Conservation (phyloP, 2,888 invertebrate species). For the Aleiodes testaceus region DNA sequence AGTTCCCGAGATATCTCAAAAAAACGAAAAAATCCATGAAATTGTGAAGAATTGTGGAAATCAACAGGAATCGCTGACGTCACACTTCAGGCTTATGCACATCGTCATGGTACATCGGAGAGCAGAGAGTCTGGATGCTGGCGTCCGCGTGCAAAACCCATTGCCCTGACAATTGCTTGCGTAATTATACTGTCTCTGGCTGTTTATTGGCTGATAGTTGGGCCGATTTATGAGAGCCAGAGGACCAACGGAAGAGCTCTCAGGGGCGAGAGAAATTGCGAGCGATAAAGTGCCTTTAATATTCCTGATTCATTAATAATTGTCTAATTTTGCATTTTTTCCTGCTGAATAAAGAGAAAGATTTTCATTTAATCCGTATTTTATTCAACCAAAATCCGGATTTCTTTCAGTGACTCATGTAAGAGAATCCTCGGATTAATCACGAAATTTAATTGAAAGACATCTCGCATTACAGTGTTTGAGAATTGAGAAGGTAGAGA, state of each 20-base stretch:
- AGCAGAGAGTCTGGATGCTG: constrained; percentile 48
- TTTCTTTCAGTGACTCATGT: too few species aligned
- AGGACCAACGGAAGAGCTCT: background rate
- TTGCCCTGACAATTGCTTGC: constrained; percentile 54
- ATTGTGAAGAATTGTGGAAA: background rate
- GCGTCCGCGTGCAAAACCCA: constrained; percentile 53
- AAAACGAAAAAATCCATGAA: background rate
- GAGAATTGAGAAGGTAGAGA: constrained; percentile 54
- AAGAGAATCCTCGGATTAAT: background rate
- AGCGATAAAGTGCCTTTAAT: constrained; percentile 29
- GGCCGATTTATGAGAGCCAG: constrained; percentile 53
- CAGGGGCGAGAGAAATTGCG: constrained; percentile 42
- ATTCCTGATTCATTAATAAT: too few species aligned
- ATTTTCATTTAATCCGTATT: too few species aligned
- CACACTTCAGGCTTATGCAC: constrained; percentile 57
- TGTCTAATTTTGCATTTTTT: too few species aligned
- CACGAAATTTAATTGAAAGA: constrained; percentile 9
- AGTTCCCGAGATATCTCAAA: background rate
- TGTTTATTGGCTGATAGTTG: constrained; percentile 60
- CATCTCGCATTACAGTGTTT: constrained; percentile 6
- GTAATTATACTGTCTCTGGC: constrained; percentile 53
- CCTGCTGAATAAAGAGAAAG: too few species aligned
- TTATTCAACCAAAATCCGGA: too few species aligned
- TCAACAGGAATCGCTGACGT: constrained; percentile 57
- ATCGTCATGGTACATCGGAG: constrained; percentile 49